These are phyloP conservation scores for Odontamblyopus lacepedii DNA, from an alignment of 2,797 vertebrate species.

Conservation along the genomic window DNA sequence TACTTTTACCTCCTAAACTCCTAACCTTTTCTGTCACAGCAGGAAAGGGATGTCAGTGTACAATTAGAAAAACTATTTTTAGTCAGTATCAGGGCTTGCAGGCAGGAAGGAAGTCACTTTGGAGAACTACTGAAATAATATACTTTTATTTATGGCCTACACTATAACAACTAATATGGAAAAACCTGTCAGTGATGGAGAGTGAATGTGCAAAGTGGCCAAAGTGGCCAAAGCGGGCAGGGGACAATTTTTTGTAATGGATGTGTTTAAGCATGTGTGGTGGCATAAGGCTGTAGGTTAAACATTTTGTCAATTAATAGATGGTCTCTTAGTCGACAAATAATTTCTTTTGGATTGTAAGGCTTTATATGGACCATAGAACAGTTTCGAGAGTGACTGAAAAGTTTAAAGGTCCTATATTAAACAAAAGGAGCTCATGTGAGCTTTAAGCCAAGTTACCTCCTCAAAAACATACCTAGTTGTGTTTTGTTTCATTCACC, in stretches of 20 bases:
- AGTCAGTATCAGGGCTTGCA: conserved; percentile 55
- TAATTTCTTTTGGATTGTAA: too few relatives aligned
- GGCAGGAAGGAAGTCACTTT: conserved; percentile 65
- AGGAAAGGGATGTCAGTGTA: conserved; percentile 66
- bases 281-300: not conserved
- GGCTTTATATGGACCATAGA: too few relatives aligned
- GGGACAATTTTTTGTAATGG: conserved; percentile 24
- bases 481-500: too few relatives aligned
- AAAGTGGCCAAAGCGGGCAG: conserved; percentile 16
- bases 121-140: conserved; percentile 58
- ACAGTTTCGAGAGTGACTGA: too few relatives aligned
- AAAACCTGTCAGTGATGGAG: conserved; percentile 34
- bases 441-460: too few relatives aligned
- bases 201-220: conserved; percentile 39
- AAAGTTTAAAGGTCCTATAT: too few relatives aligned
- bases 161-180: conserved; percentile 53
- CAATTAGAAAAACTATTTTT: conserved; percentile 64
- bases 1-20: not conserved
- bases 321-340: too few relatives aligned
- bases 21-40: conserved; percentile 37
- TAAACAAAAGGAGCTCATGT: too few relatives aligned
- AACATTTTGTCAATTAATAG: too few relatives aligned
- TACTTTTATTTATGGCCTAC: conserved; percentile 31
- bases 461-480: too few relatives aligned
- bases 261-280: conserved; percentile 4